Conservation (phyloP, 1,140 invertebrate species). For the Zaprionus ornatus region DNA sequence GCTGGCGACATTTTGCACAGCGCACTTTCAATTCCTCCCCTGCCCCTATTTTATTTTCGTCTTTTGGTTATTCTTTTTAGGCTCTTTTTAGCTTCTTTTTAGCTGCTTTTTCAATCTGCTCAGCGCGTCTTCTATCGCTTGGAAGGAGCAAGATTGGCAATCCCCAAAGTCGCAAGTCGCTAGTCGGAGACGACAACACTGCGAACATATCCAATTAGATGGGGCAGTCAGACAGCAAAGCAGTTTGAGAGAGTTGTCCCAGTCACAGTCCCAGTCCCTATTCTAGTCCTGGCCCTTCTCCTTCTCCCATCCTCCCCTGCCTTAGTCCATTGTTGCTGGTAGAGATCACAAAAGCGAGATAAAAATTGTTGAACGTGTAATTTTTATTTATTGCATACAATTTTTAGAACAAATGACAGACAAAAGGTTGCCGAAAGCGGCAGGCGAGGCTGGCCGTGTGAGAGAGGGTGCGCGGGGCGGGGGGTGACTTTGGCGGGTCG, state of each 20-base stretch:
- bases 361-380: constrained; percentile 78
- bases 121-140: neutral
- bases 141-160: constrained; percentile 7
- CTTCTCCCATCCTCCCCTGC: constrained; percentile 4
- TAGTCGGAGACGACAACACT: constrained; percentile 58
- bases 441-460: neutral
- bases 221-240: constrained; percentile 10
- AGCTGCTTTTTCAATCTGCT: constrained; percentile 19
- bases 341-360: constrained; percentile 65
- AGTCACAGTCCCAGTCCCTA: neutral
- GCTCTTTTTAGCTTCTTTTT: constrained; percentile 6
- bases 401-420: constrained; percentile 81
- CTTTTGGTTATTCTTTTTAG: neutral
- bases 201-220: constrained; percentile 77
- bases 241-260: constrained; percentile 18
- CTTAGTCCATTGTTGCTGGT: constrained; percentile 35
- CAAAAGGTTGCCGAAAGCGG: constrained; percentile 49
- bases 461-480: neutral
- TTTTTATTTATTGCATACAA: constrained; percentile 83
- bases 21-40: neutral
- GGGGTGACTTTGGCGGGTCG: neutral
- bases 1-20: constrained; percentile 18
- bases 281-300: neutral
- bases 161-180: constrained; percentile 57
- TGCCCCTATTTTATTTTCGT: neutral